Percentiles rank a stretch among this genome's conserved stretches.
These are phyloP conservation scores for Cryptotermes secundus DNA, from an alignment of 1,140 invertebrate species.

Conservation along the genomic window DNA sequence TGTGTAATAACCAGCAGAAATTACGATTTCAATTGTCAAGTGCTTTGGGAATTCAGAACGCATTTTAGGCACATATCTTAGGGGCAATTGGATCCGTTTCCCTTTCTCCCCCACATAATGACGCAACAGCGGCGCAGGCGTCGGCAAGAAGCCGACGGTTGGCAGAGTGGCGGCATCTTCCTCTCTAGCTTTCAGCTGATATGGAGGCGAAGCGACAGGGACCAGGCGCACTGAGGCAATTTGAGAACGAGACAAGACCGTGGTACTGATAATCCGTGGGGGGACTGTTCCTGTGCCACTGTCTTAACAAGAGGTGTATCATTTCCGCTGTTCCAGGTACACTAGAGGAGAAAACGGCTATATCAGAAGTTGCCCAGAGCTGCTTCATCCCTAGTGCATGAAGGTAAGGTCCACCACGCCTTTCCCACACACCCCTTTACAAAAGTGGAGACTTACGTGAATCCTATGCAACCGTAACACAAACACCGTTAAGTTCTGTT, in stretches of 20 bases:
- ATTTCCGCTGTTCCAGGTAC: not conserved
- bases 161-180: not conserved
- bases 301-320: not conserved
- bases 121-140: not conserved
- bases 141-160: not conserved
- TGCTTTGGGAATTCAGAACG: not conserved
- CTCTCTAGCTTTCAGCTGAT: constrained; percentile 2
- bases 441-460: not conserved
- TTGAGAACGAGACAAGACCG: not conserved
- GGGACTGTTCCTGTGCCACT: not conserved
- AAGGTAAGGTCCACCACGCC: not conserved
- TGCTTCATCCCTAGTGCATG: not conserved
- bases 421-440: not conserved
- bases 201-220: not conserved
- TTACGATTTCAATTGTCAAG: not conserved
- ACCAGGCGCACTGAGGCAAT: not conserved
- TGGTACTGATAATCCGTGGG: not conserved
- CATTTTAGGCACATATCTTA: not conserved
- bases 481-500: not conserved
- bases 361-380: not conserved
- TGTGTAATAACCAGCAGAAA: not conserved
- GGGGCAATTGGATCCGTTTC: not conserved
- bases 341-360: not conserved
- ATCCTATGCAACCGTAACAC: not conserved
- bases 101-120: not conserved